Conservation (phyloP, 2,113 vertebrate genomes). For the Bubo scandiacus region DNA sequence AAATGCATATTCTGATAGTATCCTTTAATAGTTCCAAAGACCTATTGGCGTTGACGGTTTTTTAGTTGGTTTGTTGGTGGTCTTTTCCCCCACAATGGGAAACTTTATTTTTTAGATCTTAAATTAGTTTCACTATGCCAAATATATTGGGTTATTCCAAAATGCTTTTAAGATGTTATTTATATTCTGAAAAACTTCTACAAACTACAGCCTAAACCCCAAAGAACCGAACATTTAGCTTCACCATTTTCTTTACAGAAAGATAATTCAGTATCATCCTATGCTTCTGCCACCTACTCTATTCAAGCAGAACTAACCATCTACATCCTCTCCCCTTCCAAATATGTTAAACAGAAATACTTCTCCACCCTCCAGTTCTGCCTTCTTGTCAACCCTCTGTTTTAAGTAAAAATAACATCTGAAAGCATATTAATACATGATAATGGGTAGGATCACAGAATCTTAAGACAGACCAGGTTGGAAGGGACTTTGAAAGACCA, state of each 20-base stretch:
- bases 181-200: neutral
- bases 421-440: neutral
- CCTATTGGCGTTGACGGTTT: accelerated
- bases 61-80: neutral
- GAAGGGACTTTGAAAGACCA: neutral
- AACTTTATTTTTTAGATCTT: neutral
- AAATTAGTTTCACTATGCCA: neutral
- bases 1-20: neutral
- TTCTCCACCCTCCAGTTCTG: neutral
- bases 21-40: neutral
- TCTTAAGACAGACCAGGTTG: neutral
- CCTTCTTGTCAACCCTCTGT: neutral
- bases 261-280: neutral
- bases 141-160: neutral
- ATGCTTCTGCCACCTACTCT: neutral
- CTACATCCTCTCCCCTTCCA: neutral
- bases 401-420: neutral
- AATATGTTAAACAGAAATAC: neutral
- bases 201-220: neutral
- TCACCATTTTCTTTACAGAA: neutral
- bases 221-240: neutral
- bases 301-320: neutral
- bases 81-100: neutral
- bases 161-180: neutral
- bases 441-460: neutral